A percentile compares a stretch with the other conserved stretches of the same genome.
phyloP scores from a whole-genome alignment of 2,113 vertebrate genomes.

The Eupsittula cactorum region DNA sequence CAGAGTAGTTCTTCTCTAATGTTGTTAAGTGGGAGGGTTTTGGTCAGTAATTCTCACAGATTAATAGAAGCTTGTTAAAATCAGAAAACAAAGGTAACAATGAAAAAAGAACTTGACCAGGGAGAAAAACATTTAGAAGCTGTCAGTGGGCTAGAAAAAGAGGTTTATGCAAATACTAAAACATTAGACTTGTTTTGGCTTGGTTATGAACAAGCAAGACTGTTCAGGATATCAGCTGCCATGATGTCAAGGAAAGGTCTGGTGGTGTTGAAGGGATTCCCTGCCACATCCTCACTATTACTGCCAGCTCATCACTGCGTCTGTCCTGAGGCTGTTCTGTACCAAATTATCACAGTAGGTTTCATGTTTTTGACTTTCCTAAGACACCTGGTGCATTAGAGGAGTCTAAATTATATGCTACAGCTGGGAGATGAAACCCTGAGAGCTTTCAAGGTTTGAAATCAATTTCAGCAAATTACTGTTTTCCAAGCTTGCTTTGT shows the following conservation, averaged over 20 bases:
- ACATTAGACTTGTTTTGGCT: background rate
- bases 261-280: background rate
- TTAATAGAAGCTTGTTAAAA: background rate
- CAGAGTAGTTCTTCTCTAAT: too few relatives aligned
- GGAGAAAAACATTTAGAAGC: background rate
- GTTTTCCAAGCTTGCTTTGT: background rate
- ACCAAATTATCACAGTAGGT: background rate
- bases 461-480: background rate
- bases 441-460: background rate
- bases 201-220: background rate
- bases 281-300: rapidly evolving
- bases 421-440: background rate
- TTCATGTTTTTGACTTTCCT: background rate
- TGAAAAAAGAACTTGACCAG: background rate
- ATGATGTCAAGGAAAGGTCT: background rate
- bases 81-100: background rate
- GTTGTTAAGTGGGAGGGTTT: background rate
- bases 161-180: background rate
- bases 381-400: background rate
- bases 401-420: background rate
- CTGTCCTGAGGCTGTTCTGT: background rate
- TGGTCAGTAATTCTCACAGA: background rate
- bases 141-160: background rate
- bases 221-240: background rate
- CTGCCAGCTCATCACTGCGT: rapidly evolving